Evolutionary conservation across 2,797 vertebrate genomes (phyloP).

Genomic region (Ispidina lecontei): DNA sequence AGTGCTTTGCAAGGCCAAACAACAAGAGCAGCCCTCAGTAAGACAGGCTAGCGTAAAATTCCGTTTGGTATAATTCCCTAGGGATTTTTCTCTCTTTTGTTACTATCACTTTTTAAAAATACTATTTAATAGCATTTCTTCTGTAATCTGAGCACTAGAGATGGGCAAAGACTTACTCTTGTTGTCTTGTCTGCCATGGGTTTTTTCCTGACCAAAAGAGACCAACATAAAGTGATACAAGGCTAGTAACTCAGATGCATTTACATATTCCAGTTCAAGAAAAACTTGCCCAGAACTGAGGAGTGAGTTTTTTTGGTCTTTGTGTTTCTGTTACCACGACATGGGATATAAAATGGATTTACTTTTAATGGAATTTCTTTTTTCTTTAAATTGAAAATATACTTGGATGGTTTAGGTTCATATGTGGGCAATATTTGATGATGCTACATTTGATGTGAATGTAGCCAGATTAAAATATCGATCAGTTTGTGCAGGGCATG

Average conservation of each 20-base stretch:
- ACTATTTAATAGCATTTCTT: neutral
- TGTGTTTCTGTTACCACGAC: neutral
- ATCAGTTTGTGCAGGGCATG: neutral
- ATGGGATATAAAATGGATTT: neutral
- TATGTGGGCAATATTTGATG: neutral
- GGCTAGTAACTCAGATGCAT: neutral
- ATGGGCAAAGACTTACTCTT: neutral
- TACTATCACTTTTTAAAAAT: neutral
- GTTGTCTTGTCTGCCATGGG: neutral
- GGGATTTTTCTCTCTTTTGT: neutral
- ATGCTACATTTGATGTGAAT: neutral
- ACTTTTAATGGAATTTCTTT: neutral
- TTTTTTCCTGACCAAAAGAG: neutral
- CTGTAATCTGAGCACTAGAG: neutral
- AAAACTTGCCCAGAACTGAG: neutral
- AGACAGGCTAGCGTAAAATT: neutral
- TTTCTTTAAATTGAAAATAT: neutral
- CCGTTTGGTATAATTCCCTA: neutral
- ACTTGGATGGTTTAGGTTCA: neutral
- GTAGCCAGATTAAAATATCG: neutral
- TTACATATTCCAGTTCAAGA: neutral
- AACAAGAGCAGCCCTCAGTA: neutral
- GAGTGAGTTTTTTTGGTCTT: neutral
- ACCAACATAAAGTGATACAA: neutral
- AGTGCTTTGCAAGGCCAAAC: constrained; percentile 27